phyloP scores from a whole-genome alignment of 2,113 vertebrate species.

The Phoxinus phoxinus region DNA sequence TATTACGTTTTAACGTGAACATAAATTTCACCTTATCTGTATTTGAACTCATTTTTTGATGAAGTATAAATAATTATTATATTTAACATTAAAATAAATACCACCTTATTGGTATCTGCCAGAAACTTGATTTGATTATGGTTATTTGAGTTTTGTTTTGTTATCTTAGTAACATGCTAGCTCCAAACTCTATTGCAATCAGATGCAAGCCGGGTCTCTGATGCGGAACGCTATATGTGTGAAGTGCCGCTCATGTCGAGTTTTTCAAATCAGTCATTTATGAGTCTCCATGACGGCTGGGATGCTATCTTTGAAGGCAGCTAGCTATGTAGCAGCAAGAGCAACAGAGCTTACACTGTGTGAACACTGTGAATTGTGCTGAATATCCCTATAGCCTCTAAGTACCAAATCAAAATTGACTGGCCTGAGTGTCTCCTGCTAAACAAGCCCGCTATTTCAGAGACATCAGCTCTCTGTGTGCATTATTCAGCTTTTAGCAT shows the following conservation, averaged over 20 bases:
- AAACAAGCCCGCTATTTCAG: constrained; percentile 60
- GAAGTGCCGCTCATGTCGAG: not conserved
- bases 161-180: not conserved
- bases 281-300: not conserved
- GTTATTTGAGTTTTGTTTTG: not conserved
- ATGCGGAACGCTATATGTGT: not conserved
- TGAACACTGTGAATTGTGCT: constrained; percentile 45
- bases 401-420: constrained; percentile 29
- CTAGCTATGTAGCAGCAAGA: not conserved
- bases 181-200: no score
- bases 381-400: constrained; percentile 53
- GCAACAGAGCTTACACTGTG: not conserved
- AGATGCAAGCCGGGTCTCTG: not conserved
- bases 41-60: not conserved
- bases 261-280: not conserved
- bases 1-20: not conserved
- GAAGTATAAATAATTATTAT: not conserved
- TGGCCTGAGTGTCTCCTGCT: constrained; percentile 36
- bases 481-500: constrained; percentile 67
- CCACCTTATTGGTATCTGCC: not conserved
- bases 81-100: not conserved
- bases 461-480: constrained; percentile 60
- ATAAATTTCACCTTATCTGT: not conserved
- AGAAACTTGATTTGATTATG: not conserved
- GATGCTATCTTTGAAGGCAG: not conserved